Evolutionary conservation across 2,113 vertebrate species (phyloP), one percentile per base, ranked within the genome.

Genomic region (Neomonachus schauinslandi): DNA sequence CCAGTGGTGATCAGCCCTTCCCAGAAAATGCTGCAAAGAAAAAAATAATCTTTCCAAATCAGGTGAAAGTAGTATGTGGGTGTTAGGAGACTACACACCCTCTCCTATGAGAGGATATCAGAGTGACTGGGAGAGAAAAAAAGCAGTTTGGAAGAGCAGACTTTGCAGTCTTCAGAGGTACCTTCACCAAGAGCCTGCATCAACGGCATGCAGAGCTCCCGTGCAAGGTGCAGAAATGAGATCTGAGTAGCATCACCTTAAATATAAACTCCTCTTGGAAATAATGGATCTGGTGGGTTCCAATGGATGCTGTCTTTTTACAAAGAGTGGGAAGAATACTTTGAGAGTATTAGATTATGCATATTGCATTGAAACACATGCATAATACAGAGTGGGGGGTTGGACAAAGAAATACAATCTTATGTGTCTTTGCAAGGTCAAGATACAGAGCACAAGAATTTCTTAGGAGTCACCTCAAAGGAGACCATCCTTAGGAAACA

Each of bases 21-120:
- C 49, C 39, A 83, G 67, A 53, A 92, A 69, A 22, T 8, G 22
- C 18, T n/a, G 14, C 11, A 59, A 53, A 91, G 49, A 13, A 57
- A 87, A 91, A 67, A 22, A 67, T 57, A 59, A 51, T 36, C 51
- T 74, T 42, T 59, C 33, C 67, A 67, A 89, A 61, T 14, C 39
- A 33, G 83, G 49, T 36, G 14, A 67, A 22, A 65, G 22, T n/a
- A 39, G 10, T 26, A 7, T 2, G 3, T n/a, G 39, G 42, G 12
- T 69, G 24, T 77, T 11, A 53, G 84, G 51, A 24, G 21, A 53
- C 0, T 0, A 57, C 1, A 2, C 12, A 4, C 12, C 42, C 3
- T 77, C 14, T 49, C 74, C 74, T 76, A 15, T 13, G 69, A 77
- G 22, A 51, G 13, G 6, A 21, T 76, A 33, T 69, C 59, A 42